Evolutionary conservation across 2,888 invertebrate species (phyloP), one percentile per base, ranked within the genome.

Genomic region (Zygaena filipendulae): DNA sequence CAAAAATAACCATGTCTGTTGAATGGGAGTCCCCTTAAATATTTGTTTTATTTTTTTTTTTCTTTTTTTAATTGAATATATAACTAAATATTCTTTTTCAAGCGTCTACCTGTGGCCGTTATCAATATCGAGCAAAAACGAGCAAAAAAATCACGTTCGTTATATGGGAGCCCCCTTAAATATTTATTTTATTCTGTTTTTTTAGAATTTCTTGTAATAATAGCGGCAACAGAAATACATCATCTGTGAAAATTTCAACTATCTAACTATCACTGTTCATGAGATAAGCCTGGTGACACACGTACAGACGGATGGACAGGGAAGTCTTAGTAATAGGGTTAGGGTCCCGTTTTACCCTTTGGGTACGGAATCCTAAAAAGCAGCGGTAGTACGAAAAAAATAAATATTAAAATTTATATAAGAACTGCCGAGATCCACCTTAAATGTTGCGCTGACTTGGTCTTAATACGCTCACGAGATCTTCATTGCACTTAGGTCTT

Each of bases 241-340:
- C 11, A 14, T 24, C 24, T 24, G 29, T 29, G 29, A 23, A 23
- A 29, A 29, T 29, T 23, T 29, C 29, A 29, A 23, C 29, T 12
- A 19, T 24, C 20, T 29, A 30, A 26, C 12, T 9, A 23, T 27
- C 13, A 23, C 13, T 11, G 19, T 16, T 21, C 21, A 19, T 28
- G 23, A 30, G 10, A 25, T 21, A 25, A 16, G 16, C 16, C 16
- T 16, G 7, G 16, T 16, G 16, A 16, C 16, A 16, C 5, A 16
- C 16, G 16, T 4, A 16, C 19, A 11, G 19, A 25, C 25, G 9
- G 19, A 18, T 11, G 19, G 18, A 18, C 19, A 14, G 16, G 7
- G 7, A 6, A 16, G 16, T 16, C 16, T 16, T 16, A 16, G 16
- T 16, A 16, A 16, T 16, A 16, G 16, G 16, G 16, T 16, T 16